phyloP scores from a whole-genome alignment of 1,140 invertebrate genomes.

The Habropoda laboriosa region DNA sequence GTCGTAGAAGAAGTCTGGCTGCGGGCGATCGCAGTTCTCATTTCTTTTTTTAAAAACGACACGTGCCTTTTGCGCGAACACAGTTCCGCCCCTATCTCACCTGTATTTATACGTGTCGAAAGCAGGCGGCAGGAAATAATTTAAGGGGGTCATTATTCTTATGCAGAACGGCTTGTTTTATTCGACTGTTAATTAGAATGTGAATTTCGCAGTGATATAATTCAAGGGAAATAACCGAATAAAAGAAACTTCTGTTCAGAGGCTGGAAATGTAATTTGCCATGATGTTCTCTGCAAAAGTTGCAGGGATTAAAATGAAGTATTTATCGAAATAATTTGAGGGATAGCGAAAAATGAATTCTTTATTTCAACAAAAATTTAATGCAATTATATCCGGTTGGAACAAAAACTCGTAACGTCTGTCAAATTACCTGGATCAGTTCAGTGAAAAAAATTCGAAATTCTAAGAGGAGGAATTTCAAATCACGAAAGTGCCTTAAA shows the following conservation, averaged over 20 bases:
- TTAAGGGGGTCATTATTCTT: not conserved
- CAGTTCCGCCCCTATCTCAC: not conserved
- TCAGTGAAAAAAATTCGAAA: too few species aligned
- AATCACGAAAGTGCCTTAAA: too few species aligned
- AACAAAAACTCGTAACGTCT: too few species aligned
- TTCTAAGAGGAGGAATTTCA: too few species aligned
- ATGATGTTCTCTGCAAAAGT: too few species aligned
- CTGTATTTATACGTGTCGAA: not conserved
- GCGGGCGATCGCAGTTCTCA: slow-evolving; percentile 27
- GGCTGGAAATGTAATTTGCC: not conserved
- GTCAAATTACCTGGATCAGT: too few species aligned
- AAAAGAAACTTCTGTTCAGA: not conserved
- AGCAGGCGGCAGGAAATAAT: not conserved
- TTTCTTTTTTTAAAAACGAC: slow-evolving; percentile 36
- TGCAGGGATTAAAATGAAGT: too few species aligned
- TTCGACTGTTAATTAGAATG: not conserved
- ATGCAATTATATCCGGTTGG: too few species aligned
- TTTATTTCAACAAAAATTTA: too few species aligned
- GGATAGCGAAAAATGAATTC: too few species aligned
- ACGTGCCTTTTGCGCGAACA: slow-evolving; percentile 22
- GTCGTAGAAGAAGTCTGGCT: not conserved
- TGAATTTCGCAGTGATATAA: not conserved
- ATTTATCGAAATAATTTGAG: too few species aligned
- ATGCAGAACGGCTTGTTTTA: not conserved
- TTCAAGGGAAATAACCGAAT: not conserved